Evolutionary conservation across 2,888 invertebrate species (phyloP).

Genomic region (Brassicogethes aeneus): DNA sequence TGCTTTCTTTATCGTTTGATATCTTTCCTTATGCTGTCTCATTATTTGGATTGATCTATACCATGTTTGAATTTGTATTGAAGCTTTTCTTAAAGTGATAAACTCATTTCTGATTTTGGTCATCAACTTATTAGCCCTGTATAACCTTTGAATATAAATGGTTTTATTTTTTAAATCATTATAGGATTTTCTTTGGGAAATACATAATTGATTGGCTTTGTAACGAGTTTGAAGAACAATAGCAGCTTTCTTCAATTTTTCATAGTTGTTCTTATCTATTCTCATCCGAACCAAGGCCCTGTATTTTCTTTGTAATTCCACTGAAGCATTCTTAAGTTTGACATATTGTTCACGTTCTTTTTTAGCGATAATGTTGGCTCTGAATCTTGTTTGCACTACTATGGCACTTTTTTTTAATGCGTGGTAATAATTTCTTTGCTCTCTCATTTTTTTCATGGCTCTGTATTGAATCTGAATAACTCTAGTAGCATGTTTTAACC

Average conservation of each 20-base stretch:
- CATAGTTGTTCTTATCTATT: slow-evolving; percentile 5
- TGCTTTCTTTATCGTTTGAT: slow-evolving; percentile 1
- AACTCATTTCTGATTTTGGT: slow-evolving; percentile 33
- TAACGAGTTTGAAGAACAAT: neutral
- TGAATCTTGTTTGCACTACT: slow-evolving; percentile 31
- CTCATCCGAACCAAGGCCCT: slow-evolving; percentile 29
- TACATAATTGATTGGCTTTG: slow-evolving; percentile 23
- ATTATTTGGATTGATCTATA: neutral
- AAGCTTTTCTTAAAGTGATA: slow-evolving; percentile 9
- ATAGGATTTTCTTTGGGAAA: slow-evolving; percentile 19
- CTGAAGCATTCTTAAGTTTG: slow-evolving; percentile 26
- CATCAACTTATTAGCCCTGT: slow-evolving; percentile 13
- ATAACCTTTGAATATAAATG: neutral
- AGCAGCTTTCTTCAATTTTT: neutral
- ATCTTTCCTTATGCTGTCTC: slow-evolving; percentile 14
- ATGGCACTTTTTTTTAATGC: slow-evolving; percentile 24
- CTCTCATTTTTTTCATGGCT: slow-evolving; percentile 16
- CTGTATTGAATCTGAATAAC: slow-evolving; percentile 20
- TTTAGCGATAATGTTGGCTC: slow-evolving; percentile 15
- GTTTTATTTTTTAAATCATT: slow-evolving; percentile 7
- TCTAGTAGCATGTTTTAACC: slow-evolving; percentile 12
- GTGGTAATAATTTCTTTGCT: slow-evolving; percentile 11
- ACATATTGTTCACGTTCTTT: slow-evolving; percentile 18
- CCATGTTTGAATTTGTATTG: neutral
- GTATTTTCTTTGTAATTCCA: slow-evolving; percentile 42